These are phyloP conservation scores for Drosophila erecta DNA, from an alignment of 1,140 invertebrate species.

Conservation along the genomic window DNA sequence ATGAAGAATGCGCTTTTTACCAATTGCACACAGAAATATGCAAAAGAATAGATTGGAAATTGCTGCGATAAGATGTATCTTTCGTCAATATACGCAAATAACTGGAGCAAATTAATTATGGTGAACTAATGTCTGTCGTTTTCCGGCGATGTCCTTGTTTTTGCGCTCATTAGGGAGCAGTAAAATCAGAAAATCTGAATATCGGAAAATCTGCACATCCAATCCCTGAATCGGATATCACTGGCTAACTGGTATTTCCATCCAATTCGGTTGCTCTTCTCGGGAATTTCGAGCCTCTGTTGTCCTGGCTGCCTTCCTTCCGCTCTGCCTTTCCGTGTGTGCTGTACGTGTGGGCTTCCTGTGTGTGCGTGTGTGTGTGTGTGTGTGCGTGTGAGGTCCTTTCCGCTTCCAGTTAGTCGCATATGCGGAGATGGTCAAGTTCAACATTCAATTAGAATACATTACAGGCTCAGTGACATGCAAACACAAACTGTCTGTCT, in stretches of 20 bases:
- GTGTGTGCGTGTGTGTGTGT: neutral
- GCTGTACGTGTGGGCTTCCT: conserved; percentile 10
- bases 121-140: neutral
- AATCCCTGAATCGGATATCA: neutral
- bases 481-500: conserved; percentile 64
- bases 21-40: neutral
- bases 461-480: conserved; percentile 78
- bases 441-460: conserved; percentile 82
- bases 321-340: conserved; percentile 15
- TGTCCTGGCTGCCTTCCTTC: conserved; percentile 21
- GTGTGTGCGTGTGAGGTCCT: conserved; percentile 30
- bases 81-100: neutral
- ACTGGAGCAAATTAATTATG: neutral
- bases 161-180: neutral
- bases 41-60: no score
- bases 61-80: neutral
- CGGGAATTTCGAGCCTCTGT: neutral
- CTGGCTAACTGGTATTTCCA: neutral
- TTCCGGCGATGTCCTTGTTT: neutral
- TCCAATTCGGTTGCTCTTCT: neutral
- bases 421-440: conserved; percentile 69
- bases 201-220: neutral
- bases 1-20: no score
- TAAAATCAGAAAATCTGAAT: no score
- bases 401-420: conserved; percentile 40